Evolutionary conservation across 1,140 invertebrate genomes (phyloP), one percentile per base, ranked within the genome.

Genomic region (Triops cancriformis): DNA sequence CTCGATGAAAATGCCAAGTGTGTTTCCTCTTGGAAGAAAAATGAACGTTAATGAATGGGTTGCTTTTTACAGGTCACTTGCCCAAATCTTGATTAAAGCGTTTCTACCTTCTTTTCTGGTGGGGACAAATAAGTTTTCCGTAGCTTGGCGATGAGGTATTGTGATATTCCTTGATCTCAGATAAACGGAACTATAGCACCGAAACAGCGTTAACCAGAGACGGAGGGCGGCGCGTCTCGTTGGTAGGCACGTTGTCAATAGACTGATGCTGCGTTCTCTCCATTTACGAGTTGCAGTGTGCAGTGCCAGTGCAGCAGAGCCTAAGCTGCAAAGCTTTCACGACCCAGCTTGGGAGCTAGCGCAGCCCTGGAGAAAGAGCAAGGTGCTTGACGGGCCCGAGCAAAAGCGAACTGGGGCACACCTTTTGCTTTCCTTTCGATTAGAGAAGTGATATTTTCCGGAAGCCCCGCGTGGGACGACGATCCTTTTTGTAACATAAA

Each of bases 231-330:
- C 7, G 51, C 51, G 51, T 64, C 51, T 64, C 6, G 51, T 64
- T 64, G 51, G 51, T 23, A 64, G 51, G 51, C 51, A 64, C 51
- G 51, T 64, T 64, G 51, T 64, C 51, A 64, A 64, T 64, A 64
- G 51, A 64, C 51, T 64, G 51, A 64, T 64, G 51, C 51, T 64
- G 51, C 51, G 31, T 64, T 64, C 51, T 64, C 23, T 64, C 51
- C 51, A 64, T 23, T 64, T 64, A 64, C 51, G 23, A 64, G 51
- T 64, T 64, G 51, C 51, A n/a, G 51, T 0, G n/a, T 64, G 51
- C 51, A 64, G 51, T 64, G 51, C 51, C 31, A 64, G n/a, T 64
- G 51, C 51, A 64, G 45, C 31, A 37, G 31, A 37, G 31, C 31
- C 31, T 37, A 37, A 37, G 45, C 45, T 64, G 45, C 45, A 64